Percentiles rank a stretch among this genome's conserved stretches.
Conservation (phyloP, 2,888 invertebrate species). For the Trachelus troglodyta region DNA sequence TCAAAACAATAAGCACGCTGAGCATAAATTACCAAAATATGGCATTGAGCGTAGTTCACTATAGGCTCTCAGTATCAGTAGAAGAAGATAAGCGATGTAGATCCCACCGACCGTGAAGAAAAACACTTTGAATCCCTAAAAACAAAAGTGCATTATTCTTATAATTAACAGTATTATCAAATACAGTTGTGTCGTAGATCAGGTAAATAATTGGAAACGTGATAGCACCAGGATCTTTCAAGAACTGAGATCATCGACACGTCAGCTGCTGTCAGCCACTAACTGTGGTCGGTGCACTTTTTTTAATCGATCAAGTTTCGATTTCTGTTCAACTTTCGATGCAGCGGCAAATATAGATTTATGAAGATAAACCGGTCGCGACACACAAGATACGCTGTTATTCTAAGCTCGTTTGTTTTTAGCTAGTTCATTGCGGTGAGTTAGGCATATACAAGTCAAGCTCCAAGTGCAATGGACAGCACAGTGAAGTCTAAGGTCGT, state of each 20-base stretch:
- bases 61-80: constrained; percentile 89
- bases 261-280: not conserved
- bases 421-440: constrained; percentile 15
- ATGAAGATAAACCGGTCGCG: constrained; percentile 8
- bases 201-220: not conserved
- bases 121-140: constrained; percentile 89
- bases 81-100: constrained; percentile 86
- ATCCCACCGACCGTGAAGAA: constrained; percentile 87
- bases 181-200: not conserved
- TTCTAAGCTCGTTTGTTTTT: constrained; percentile 7
- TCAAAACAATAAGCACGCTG: not conserved
- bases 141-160: constrained; percentile 36
- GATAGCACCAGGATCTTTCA: not conserved
- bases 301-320: constrained; percentile 22
- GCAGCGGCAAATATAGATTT: constrained; percentile 29
- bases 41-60: constrained; percentile 97
- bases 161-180: not conserved
- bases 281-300: constrained; percentile 20
- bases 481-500: constrained; percentile 11
- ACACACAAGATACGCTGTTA: constrained; percentile 10
- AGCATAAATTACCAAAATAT: constrained; percentile 84
- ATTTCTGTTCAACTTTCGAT: constrained; percentile 38
- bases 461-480: constrained; percentile 24
- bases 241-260: not conserved
- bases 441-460: constrained; percentile 13